Conservation (phyloP, 2,113 vertebrate species). For the Orcinus orca region DNA sequence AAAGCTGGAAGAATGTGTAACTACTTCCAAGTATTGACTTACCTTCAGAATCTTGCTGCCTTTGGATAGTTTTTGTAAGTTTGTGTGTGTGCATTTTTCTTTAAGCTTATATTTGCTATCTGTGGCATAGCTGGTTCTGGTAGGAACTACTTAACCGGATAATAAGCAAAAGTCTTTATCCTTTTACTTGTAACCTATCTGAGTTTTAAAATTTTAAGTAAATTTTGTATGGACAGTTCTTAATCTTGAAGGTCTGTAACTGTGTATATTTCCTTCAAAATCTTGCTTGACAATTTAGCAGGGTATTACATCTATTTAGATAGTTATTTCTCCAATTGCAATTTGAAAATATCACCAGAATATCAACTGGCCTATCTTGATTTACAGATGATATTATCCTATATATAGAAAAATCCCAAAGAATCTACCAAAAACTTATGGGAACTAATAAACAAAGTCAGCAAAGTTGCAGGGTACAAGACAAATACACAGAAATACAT, state of each 20-base stretch:
- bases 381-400: neutral
- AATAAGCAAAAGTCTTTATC: neutral
- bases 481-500: neutral
- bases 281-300: neutral
- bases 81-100: neutral
- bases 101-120: neutral
- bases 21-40: neutral
- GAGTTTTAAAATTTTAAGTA: neutral
- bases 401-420: neutral
- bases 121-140: neutral
- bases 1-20: neutral
- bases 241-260: neutral
- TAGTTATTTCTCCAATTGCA: neutral
- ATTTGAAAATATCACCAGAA: neutral
- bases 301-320: neutral
- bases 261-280: neutral
- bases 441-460: neutral
- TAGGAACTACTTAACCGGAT: neutral
- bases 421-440: neutral
- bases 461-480: neutral
- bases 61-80: neutral
- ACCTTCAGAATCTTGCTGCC: neutral
- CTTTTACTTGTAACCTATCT: neutral
- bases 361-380: neutral
- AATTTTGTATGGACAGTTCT: neutral